Base-by-base conservation (phyloP, 1,140 invertebrate species). In the Drosophila cardini region DNA sequence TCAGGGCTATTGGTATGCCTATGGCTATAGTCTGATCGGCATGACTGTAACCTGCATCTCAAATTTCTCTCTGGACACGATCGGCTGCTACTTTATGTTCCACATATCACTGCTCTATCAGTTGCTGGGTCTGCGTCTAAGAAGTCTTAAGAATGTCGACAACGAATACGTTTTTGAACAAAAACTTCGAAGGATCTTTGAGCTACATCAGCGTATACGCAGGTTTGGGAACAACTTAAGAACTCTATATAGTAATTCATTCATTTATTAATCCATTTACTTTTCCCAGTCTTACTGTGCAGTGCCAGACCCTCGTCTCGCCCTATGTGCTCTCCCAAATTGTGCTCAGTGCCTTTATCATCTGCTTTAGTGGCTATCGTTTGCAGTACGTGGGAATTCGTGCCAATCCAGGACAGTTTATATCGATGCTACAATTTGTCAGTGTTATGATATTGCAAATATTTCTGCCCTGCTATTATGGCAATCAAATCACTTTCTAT, bases 301-400 rank as follows among this genome's bases (percentile, higher is more conserved):
- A 61, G 16, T 90, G 90, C 53, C 67, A 91, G 42, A 55, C 11
- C 0, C 62, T 91, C 0, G 83, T 91, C 0, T 91, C 90, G 0
- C 72, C 78, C 1, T 84, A 90, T 4, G 64, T 90, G 5, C 65
- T 91, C 10, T 81, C 84, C 0, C 90, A 91, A 15, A 85, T 91
- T 10, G 45, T 91, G n/a, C 48, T 91, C 5, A 91, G 90, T 46
- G 90, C 86, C 2, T 80, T 91, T 15, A 90, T 91, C n/a, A 83
- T 91, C 18, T 91, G 90, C 63, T 91, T 91, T 11, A 82, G 78
- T n/a, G 86, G 86, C 15, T 91, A 82, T 65, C 80, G 86, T 0
- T 53, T 91, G 9, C 72, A 80, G 48, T 76, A 85, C 9, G 61
- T 82, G 58, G 81, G 78, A 0, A 67, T 84, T 18, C 63, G 61